Conservation (phyloP, 2,797 vertebrate genomes). For the Microtus agrestis region DNA sequence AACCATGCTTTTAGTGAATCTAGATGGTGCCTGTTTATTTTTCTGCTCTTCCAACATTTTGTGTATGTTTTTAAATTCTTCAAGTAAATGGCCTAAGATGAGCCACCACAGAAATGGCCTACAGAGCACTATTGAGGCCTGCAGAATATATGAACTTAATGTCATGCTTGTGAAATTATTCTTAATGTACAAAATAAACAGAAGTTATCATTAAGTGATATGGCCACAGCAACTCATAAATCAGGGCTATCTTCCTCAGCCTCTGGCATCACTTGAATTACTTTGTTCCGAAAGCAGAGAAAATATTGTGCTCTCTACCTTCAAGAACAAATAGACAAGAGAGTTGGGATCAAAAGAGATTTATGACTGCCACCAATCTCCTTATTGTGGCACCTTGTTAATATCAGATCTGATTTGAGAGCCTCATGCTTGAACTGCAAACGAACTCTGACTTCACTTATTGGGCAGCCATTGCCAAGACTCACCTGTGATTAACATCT, state of each 20-base stretch:
- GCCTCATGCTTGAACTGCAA: slow-evolving; percentile 44
- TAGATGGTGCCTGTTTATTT: neutral
- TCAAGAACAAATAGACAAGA: slow-evolving; percentile 67
- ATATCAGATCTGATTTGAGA: slow-evolving; percentile 74
- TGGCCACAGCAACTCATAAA: neutral
- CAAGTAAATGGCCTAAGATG: neutral
- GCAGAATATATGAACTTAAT: slow-evolving; percentile 23
- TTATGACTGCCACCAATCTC: slow-evolving; percentile 63
- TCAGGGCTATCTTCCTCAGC: slow-evolving; percentile 29
- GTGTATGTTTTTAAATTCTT: neutral
- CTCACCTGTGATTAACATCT: slow-evolving; percentile 81
- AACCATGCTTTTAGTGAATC: slow-evolving; percentile 24
- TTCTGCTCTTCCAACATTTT: slow-evolving; percentile 52
- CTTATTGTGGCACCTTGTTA: slow-evolving; percentile 64
- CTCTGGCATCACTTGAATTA: slow-evolving; percentile 14
- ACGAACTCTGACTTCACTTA: slow-evolving; percentile 48
- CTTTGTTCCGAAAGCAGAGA: slow-evolving; percentile 24
- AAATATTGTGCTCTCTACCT: slow-evolving; percentile 57
- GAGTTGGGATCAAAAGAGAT: slow-evolving; percentile 67
- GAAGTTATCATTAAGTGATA: slow-evolving; percentile 36
- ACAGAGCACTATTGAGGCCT: neutral
- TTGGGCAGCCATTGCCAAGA: slow-evolving; percentile 66
- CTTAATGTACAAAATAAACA: slow-evolving; percentile 54
- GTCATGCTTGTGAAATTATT: slow-evolving; percentile 48
- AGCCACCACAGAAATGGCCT: neutral